A percentile compares a stretch with the other conserved stretches of the same genome.
Evolutionary conservation across 2,888 invertebrate species (phyloP).

Genomic region (Hemistola chrysoprasaria): DNA sequence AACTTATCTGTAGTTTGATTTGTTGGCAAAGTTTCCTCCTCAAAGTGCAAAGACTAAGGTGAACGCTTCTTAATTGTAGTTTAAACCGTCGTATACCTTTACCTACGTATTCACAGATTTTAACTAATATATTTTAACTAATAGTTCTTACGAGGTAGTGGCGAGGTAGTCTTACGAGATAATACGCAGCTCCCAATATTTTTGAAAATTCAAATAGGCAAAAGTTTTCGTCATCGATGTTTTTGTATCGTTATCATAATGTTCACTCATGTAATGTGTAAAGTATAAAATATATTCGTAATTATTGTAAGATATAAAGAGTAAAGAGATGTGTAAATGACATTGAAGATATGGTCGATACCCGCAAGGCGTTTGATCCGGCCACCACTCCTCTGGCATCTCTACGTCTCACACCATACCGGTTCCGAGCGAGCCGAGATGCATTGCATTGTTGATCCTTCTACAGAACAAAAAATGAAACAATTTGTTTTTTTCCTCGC

Average conservation of each 20-base stretch:
- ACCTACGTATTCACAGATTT: too few relatives aligned
- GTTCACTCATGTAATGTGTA: too few relatives aligned
- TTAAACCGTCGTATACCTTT: too few relatives aligned
- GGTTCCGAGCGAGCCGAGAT: constrained; percentile 67
- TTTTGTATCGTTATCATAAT: too few relatives aligned
- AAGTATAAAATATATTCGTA: too few relatives aligned
- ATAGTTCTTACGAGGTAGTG: too few relatives aligned
- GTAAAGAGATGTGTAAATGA: constrained; percentile 32
- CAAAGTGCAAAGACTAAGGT: constrained; percentile 21
- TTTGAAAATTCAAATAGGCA: too few relatives aligned
- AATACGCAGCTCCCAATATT: too few relatives aligned
- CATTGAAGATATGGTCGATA: constrained; percentile 62
- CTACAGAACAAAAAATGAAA: constrained; percentile 74
- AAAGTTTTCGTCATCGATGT: too few relatives aligned
- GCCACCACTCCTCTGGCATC: constrained; percentile 37
- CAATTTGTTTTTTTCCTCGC: constrained; percentile 57
- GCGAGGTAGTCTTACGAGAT: too few relatives aligned
- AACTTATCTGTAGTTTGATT: constrained; percentile 15
- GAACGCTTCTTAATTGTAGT: constrained; percentile 1
- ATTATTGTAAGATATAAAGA: too few relatives aligned
- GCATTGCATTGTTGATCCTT: constrained; percentile 69
- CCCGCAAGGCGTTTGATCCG: constrained; percentile 58
- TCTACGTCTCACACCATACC: constrained; percentile 51
- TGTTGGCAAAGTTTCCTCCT: constrained; percentile 24
- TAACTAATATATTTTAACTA: too few relatives aligned